Evolutionary conservation across 2,888 invertebrate species (phyloP), one percentile per base, ranked within the genome.

Genomic region (Iselma pallidipennis): DNA sequence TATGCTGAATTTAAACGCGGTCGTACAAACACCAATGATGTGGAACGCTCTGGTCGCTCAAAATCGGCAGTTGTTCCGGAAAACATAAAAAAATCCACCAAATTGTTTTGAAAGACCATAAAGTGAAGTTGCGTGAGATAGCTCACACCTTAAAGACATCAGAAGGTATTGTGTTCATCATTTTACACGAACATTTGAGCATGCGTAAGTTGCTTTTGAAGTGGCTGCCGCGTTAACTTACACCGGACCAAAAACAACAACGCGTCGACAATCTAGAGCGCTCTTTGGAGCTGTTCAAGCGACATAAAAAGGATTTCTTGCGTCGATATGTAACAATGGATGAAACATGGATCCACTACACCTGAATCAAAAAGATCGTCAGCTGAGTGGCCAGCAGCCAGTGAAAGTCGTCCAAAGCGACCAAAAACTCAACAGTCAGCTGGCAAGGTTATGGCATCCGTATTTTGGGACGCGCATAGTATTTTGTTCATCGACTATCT

Each of bases 121-220:
- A 56, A 56, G 14, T 49, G 56, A 56, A 56, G 49, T 14, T 56
- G 14, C n/a, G n/a, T n/a, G n/a, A n/a, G n/a, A n/a, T n/a, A n/a
- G n/a, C n/a, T n/a, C n/a, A n/a, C n/a, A n/a, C n/a, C n/a, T n/a
- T n/a, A n/a, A n/a, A n/a, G n/a, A n/a, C n/a, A n/a, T n/a, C n/a
- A n/a, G n/a, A n/a, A n/a, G n/a, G n/a, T n/a, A n/a, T n/a, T n/a
- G n/a, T n/a, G n/a, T n/a, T n/a, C n/a, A n/a, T n/a, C n/a, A n/a
- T n/a, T n/a, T n/a, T n/a, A n/a, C n/a, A n/a, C n/a, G n/a, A n/a
- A n/a, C n/a, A n/a, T n/a, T n/a, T n/a, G n/a, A n/a, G n/a, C n/a
- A n/a, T n/a, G n/a, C n/a, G n/a, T n/a, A n/a, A 31, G n/a, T 31
- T 31, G 9, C 1, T 2, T 31, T n/a, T 14, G n/a, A 31, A 31